Evolutionary conservation across 2,797 vertebrate species (phyloP), one percentile per base, ranked within the genome.

Genomic region (Tympanoctomys barrerae): DNA sequence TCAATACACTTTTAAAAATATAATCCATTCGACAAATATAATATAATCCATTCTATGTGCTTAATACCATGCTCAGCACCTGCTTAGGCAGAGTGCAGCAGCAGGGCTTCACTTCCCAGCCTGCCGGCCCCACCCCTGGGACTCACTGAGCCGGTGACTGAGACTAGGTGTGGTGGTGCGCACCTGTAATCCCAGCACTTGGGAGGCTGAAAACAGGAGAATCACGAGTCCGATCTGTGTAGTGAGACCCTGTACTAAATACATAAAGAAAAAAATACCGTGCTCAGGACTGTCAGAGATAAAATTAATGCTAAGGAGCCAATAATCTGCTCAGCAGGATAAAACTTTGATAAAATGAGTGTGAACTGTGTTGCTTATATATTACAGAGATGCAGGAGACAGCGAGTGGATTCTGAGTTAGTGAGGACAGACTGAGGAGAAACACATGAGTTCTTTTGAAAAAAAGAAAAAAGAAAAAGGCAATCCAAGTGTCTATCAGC

Each of bases 281-380:
- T 78, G 12, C n/a, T 90, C 22, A 49, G 22, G 22, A n/a, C 64
- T 88, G 3, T 36, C 36, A 21, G 62, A 9, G 14, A 52, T 64
- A 70, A 87, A 80, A 88, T 73, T 84, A 93, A 87, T 89, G 68
- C 31, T 59, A 33, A 83, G 70, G 36, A 59, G n/a, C 7, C 92
- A 89, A 49, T 86, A 42, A 89, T 79, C 75, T 19, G 5, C 46
- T 83, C 85, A 59, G 59, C 28, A 91, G 85, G 18, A 52, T 64
- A 71, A 89, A 93, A 75, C 31, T 87, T 61, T 84, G 19, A 39
- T 70, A 78, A 88, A 89, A 36, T 14, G 26, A 87, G 13, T n/a
- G 2, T 86, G 57, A 75, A 61, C 4, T 26, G 11, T 16, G 8
- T 18, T 54, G 36, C 52, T 39, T 78, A 61, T 52, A 49, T 21